These are phyloP conservation scores for Luehdorfia chinensis DNA, from an alignment of 1,140 invertebrate species.

Conservation along the genomic window DNA sequence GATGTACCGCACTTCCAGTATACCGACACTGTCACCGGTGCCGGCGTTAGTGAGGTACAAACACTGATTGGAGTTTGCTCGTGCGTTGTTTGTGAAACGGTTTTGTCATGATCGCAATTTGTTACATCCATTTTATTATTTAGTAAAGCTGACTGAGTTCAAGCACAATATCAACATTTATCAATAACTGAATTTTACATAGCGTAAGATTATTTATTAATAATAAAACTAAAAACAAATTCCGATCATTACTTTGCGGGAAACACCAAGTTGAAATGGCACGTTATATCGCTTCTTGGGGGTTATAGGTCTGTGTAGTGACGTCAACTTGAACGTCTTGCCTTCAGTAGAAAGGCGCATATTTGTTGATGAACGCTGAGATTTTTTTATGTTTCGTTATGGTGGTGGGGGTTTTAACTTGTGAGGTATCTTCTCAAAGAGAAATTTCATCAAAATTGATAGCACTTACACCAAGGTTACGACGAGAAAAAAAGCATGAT, in stretches of 20 bases:
- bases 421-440: not conserved
- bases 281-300: constrained; percentile 28
- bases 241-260: constrained; percentile 20
- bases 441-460: no score
- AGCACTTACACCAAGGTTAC: not conserved
- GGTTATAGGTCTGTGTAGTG: constrained; percentile 29
- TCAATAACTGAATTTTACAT: no score
- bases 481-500: constrained; percentile 10
- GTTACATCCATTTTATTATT: constrained; percentile 4
- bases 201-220: no score
- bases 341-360: not conserved
- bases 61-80: constrained; percentile 46
- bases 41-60: constrained; percentile 87
- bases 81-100: constrained; percentile 45
- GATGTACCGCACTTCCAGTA: constrained; percentile 92
- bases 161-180: not conserved
- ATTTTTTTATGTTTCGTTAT: not conserved
- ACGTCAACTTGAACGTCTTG: constrained; percentile 19
- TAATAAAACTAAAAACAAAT: constrained; percentile 23
- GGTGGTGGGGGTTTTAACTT: constrained; percentile 11
- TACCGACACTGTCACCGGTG: constrained; percentile 87
- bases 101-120: constrained; percentile 40
- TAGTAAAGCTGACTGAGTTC: constrained; percentile 4
- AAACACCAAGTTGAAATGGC: constrained; percentile 19
- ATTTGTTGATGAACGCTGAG: not conserved